Percentiles rank a stretch among this genome's conserved stretches.
These are phyloP conservation scores for Lathronympha strigana DNA, from an alignment of 2,888 invertebrate species.

Conservation along the genomic window DNA sequence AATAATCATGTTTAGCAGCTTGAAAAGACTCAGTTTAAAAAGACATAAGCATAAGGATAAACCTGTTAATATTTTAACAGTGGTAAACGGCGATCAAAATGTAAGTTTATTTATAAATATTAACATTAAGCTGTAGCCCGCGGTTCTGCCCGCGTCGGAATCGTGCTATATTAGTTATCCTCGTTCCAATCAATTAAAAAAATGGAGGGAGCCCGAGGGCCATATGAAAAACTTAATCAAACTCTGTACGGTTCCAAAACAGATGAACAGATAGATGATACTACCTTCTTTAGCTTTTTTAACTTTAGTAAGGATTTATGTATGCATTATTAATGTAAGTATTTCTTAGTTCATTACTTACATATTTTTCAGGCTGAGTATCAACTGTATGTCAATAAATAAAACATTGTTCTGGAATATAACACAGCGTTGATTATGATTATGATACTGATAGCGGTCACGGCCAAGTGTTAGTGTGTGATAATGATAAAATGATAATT, in stretches of 20 bases:
- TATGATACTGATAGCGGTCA: not conserved
- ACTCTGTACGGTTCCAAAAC: too few species aligned
- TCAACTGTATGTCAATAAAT: not conserved
- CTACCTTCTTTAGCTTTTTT: too few species aligned
- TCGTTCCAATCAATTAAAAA: too few species aligned
- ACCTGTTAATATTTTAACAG: conserved; percentile 35
- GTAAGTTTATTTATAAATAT: conserved; percentile 50
- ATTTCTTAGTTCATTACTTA: not conserved
- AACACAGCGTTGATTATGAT: not conserved
- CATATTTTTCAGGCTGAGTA: not conserved
- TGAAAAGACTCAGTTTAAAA: conserved; percentile 63
- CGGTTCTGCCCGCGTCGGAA: too few species aligned
- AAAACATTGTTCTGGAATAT: not conserved
- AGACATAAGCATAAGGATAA: conserved; percentile 51
- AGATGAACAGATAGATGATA: too few species aligned
- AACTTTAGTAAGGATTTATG: too few species aligned
- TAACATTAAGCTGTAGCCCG: not conserved
- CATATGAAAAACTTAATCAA: too few species aligned
- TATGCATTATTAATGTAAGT: too few species aligned
- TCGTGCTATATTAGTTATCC: too few species aligned
- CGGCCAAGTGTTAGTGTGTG: conserved; percentile 1
- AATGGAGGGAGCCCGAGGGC: too few species aligned
- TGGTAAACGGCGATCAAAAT: conserved; percentile 47
- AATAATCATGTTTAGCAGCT: conserved; percentile 55
- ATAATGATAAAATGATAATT: conserved; percentile 2